Percentiles rank a stretch among this genome's conserved stretches.
phyloP scores from a whole-genome alignment of 2,113 vertebrate species.

The Neodontobutis hainanensis region DNA sequence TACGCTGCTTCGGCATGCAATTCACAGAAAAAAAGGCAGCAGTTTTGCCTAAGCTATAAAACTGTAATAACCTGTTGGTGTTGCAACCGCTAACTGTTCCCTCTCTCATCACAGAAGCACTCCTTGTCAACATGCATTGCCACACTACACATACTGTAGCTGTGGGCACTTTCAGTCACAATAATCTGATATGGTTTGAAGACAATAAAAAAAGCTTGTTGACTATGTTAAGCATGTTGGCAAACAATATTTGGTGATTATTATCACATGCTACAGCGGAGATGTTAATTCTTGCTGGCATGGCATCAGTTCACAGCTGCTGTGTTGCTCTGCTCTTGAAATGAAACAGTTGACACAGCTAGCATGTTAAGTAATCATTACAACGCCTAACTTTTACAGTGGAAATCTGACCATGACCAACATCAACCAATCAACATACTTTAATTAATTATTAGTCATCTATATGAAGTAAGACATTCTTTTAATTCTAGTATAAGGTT shows the following conservation, averaged over 20 bases:
- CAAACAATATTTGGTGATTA: conserved; percentile 34
- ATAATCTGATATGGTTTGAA: conserved; percentile 41
- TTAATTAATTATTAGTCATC: no score
- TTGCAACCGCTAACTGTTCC: conserved; percentile 27
- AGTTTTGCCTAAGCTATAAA: conserved; percentile 38
- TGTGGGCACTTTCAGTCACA: conserved; percentile 1
- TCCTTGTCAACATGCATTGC: neutral
- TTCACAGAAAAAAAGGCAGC: neutral
- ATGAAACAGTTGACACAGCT: conserved; percentile 12
- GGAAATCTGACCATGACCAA: neutral
- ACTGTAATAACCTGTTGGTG: conserved; percentile 25
- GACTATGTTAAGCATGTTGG: conserved; percentile 43
- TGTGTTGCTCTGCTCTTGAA: neutral
- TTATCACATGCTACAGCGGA: conserved; percentile 42
- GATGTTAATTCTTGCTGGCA: conserved; percentile 38
- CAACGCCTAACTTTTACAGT: neutral
- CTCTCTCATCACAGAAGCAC: conserved; percentile 28
- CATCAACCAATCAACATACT: no score
- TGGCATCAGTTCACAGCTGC: conserved; percentile 33
- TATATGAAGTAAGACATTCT: no score
- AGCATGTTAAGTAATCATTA: conserved; percentile 2
- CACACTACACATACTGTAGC: conserved; percentile 4
- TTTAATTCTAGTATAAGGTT: no score
- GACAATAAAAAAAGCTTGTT: conserved; percentile 31
- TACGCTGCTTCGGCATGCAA: neutral